Evolutionary conservation across 2,888 invertebrate genomes (phyloP), one percentile per base, ranked within the genome.

Genomic region (Mesorhabditis sp.): DNA sequence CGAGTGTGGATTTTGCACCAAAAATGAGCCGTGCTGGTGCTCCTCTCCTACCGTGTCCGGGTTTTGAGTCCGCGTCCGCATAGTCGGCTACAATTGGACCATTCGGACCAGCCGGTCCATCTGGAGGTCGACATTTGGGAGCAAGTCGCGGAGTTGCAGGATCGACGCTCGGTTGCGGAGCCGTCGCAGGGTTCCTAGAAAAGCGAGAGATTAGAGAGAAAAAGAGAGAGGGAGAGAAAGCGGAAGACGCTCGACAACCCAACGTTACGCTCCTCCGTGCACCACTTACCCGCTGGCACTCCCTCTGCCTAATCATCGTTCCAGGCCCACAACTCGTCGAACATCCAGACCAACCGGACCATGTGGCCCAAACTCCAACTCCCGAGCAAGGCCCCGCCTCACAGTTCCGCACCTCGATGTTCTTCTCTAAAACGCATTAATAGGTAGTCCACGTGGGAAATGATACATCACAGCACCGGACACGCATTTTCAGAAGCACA

Each of bases 101-200:
- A 85, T 43, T 71, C 78, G 28, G 78, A 76, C 81, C 82, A 81
- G 4, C 73, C 63, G 1, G 77, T 70, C 79, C 79, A 78, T 44
- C 65, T 43, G 15, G 64, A 72, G 50, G 74, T 15, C 42, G 73
- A 71, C 7, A 72, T 71, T 62, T 71, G 73, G 45, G 74, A 75
- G 69, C 84, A 84, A 4, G 75, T 75, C 0, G 68, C 76, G 15
- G 76, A 70, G 63, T 84, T 85, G 72, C 84, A 84, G 13, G 84
- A 81, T 69, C 82, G 70, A 58, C 83, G 75, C 70, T 84, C 83
- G 45, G 77, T 79, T 43, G 80, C 81, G 28, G 82, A 80, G 15
- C 84, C 84, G 68, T 84, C 84, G 66, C 84, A 84, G 42, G 83
- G 83, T 67, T 82, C 83, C 79, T 80, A 68, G 61, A 72, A 45